phyloP scores from a whole-genome alignment of 2,888 invertebrate genomes.

The Magallana nippona region DNA sequence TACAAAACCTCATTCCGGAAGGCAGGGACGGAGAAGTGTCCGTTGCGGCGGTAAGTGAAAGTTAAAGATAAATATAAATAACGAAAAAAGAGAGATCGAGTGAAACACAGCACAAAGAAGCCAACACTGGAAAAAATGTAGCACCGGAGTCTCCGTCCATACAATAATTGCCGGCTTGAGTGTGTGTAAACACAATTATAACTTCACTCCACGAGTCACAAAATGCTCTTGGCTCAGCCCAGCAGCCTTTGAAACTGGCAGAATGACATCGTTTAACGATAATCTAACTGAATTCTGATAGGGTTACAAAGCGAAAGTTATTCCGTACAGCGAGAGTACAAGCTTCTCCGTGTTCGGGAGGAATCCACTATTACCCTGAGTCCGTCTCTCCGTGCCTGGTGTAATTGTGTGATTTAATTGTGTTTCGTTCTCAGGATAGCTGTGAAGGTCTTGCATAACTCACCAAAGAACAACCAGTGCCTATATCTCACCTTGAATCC shows the following conservation, averaged over 20 bases:
- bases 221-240: background rate
- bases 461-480: background rate
- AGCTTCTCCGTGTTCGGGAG: background rate
- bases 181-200: slow-evolving; percentile 24
- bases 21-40: background rate
- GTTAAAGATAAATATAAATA: too few relatives aligned
- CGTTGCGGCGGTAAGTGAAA: background rate
- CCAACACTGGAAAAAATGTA: background rate
- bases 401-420: slow-evolving; percentile 18
- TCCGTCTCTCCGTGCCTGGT: background rate
- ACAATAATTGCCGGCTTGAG: slow-evolving; percentile 8
- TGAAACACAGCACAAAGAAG: slow-evolving; percentile 6
- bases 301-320: slow-evolving; percentile 10
- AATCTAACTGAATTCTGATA: slow-evolving; percentile 1
- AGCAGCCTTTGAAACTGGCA: slow-evolving; percentile 9
- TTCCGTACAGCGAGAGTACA: background rate
- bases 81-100: background rate
- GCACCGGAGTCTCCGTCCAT: background rate
- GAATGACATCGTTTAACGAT: slow-evolving; percentile 7
- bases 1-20: background rate
- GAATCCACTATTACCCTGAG: background rate
- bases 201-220: slow-evolving; percentile 1
- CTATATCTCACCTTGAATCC: background rate
- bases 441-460: slow-evolving; percentile 24
- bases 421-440: slow-evolving; percentile 2